Percentiles rank a stretch among this genome's conserved stretches.
phyloP scores from a whole-genome alignment of 2,888 invertebrate genomes.

The Didymodactylos carnosus region DNA sequence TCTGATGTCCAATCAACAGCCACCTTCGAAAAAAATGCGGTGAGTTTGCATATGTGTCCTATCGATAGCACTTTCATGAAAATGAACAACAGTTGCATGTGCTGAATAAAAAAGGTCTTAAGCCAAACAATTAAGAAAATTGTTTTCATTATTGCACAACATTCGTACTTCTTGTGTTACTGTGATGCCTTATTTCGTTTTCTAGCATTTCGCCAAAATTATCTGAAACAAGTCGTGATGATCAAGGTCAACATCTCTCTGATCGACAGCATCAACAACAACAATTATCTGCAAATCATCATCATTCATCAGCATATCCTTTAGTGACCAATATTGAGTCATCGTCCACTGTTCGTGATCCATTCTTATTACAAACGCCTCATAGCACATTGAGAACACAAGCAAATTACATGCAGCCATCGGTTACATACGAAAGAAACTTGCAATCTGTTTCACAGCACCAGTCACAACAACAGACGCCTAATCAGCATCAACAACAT shows the following conservation, averaged over 20 bases:
- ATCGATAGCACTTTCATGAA: too few species aligned
- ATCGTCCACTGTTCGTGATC: not conserved
- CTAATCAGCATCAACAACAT: too few species aligned
- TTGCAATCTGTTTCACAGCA: not conserved
- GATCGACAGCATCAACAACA: too few species aligned
- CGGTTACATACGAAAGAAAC: not conserved
- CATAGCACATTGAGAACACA: not conserved
- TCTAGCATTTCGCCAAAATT: not conserved
- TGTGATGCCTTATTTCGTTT: too few species aligned
- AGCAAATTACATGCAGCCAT: not conserved
- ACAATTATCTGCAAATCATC: too few species aligned
- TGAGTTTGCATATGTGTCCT: not conserved
- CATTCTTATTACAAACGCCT: not conserved
- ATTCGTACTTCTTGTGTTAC: too few species aligned
- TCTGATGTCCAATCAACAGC: not conserved
- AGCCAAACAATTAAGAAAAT: not conserved
- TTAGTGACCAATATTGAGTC: too few species aligned
- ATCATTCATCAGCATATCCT: not conserved
- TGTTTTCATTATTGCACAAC: not conserved
- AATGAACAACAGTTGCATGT: too few species aligned
- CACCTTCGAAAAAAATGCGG: not conserved
- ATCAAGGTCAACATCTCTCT: not conserved
- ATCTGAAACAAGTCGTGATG: too few species aligned
- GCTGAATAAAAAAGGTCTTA: too few species aligned
- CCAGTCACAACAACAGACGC: not conserved